Percentiles rank a stretch among this genome's conserved stretches.
phyloP scores from a whole-genome alignment of 64 coral and sea anemone genomes.

The Montipora foliosa region DNA sequence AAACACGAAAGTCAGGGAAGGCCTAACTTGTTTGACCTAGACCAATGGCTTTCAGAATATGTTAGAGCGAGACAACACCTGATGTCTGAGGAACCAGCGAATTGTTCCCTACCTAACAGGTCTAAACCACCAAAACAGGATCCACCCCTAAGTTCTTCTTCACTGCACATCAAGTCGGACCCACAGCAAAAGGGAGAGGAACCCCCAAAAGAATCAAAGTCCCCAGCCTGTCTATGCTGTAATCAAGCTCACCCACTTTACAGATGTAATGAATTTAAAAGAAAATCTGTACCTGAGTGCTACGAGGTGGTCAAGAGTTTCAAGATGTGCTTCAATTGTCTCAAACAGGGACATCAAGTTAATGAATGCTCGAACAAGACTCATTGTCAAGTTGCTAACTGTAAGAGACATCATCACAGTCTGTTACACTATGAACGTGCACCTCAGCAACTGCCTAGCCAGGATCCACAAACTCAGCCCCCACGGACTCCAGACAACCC shows the following conservation, averaged over 20 bases:
- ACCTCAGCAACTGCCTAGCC: no score
- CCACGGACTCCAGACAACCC: no score
- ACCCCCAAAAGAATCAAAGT: not conserved
- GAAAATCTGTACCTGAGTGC: conserved; percentile 8
- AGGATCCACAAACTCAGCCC: no score
- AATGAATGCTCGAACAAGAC: no score
- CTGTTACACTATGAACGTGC: no score
- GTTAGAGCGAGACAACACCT: conserved; percentile 49
- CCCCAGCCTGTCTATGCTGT: conserved; percentile 19
- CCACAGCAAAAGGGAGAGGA: not conserved
- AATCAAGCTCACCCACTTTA: conserved; percentile 5
- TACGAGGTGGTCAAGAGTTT: conserved; percentile 11
- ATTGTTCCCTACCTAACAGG: not conserved
- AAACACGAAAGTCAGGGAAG: conserved; percentile 61
- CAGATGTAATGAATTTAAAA: conserved; percentile 32
- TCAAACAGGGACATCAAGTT: not conserved
- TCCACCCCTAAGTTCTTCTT: not conserved
- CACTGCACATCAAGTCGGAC: not conserved
- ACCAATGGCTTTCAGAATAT: conserved; percentile 57
- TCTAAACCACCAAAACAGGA: not conserved
- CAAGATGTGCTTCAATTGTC: conserved; percentile 41
- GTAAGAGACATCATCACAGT: no score
- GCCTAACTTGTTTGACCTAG: conserved; percentile 62
- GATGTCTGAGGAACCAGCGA: not conserved
- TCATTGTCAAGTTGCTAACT: no score